Base-by-base conservation (phyloP, 2,888 invertebrate species). In the Drosophila borealis region DNA sequence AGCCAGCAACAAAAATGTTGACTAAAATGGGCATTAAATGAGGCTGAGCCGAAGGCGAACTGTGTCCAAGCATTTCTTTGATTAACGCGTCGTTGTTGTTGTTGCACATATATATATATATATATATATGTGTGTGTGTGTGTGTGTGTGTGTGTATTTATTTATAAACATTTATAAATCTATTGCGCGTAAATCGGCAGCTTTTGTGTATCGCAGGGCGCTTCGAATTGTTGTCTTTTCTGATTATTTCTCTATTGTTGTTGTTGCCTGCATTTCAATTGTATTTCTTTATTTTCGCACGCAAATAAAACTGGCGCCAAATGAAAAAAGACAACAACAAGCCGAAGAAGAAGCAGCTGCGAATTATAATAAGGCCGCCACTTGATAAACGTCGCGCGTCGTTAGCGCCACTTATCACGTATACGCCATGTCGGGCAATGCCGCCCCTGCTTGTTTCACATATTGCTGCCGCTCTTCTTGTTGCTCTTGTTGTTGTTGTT, bases 231-330 rank as follows among this genome's bases (percentile, higher is more conserved):
- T 60, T 78, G 63, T 76, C 46, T 71, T 48, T 21, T 33, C 46
- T 75, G 68, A 64, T 76, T 80, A 51, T 42, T 50, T 51, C 42
- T 33, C 45, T 57, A 45, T 64, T 70, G 44, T 64, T 70, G 42
- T 19, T 70, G 19, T 39, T 50, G 65, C 67, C 54, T 74, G 79
- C 72, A 78, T 88, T 87, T 75, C 69, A 81, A 88, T 75, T 79
- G 61, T 83, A 44, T 65, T 72, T 78, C 51, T 78, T 64, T 64
- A 62, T 77, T 80, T 84, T 84, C 89, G 88, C 84, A 89, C 82
- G 89, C 83, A 84, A 84, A 84, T 89, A 89, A 88, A 81, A 74
- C 85, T 87, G 89, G 84, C 84, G 89, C 84, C 84, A 89, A 80
- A 55, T 82, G 70, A 83, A 67, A 69, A 68, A 36, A 42, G 19